Conservation (phyloP, 2,797 vertebrate species). For the Thripadectes ignobilis region DNA sequence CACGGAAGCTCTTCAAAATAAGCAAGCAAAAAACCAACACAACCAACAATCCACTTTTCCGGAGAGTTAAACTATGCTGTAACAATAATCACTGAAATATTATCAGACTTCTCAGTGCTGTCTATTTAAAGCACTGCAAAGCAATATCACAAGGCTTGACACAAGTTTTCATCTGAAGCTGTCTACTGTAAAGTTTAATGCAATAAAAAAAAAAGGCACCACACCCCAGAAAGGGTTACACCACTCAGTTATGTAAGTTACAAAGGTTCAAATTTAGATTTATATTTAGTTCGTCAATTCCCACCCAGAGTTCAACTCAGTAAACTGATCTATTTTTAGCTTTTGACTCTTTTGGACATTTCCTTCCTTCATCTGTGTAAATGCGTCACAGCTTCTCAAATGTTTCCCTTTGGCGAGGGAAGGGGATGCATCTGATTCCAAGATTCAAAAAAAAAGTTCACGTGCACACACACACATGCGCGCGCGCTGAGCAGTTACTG, state of each 20-base stretch:
- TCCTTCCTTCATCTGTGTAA: slow-evolving; percentile 64
- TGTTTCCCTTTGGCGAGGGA: slow-evolving; percentile 40
- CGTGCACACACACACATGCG: not conserved
- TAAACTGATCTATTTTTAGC: slow-evolving; percentile 59
- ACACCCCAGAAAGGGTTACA: not conserved
- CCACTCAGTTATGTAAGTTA: slow-evolving; percentile 8
- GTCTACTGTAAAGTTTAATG: not conserved
- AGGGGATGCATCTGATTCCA: slow-evolving; percentile 58
- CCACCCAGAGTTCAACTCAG: slow-evolving; percentile 33
- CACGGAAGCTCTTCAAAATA: not conserved
- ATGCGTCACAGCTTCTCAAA: slow-evolving; percentile 62
- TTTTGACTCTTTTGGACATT: slow-evolving; percentile 62
- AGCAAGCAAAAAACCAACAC: not conserved
- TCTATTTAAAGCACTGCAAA: not conserved
- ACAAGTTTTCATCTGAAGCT: not conserved
- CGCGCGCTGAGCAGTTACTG: not conserved
- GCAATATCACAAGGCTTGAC: not conserved
- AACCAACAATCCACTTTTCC: not conserved
- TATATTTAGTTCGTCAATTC: slow-evolving; percentile 50
- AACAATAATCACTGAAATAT: not conserved
- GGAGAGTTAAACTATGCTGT: not conserved
- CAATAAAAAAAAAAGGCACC: not conserved
- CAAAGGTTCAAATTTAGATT: slow-evolving; percentile 23
- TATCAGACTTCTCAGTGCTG: not conserved
- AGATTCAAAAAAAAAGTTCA: not conserved